Evolutionary conservation across 2,113 vertebrate genomes (phyloP), one percentile per base, ranked within the genome.

Genomic region (Lanius ludovicianus): DNA sequence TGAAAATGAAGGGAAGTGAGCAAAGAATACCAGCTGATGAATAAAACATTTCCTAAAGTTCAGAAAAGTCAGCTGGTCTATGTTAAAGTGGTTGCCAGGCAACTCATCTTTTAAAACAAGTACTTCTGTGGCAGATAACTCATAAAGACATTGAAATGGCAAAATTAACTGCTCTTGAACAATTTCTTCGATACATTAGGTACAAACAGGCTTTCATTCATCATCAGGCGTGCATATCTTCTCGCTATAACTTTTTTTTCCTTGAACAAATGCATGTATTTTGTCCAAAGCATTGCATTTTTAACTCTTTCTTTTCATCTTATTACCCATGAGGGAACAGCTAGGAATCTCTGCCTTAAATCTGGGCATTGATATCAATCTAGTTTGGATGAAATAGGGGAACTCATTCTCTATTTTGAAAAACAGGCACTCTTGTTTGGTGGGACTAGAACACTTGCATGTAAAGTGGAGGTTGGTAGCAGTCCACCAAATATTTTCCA

Each of bases 61-160:
- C 96, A 95, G 97, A 96, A 96, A 98, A 98, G 96, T 98, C 97
- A 97, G 97, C 95, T 94, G 95, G 87, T 94, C 94, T 93, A 95
- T 82, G 95, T 96, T 96, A 97, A 97, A 97, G 94, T 96, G 96
- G 98, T 98, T 98, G 97, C 97, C 96, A 97, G 96, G 98, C 97
- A 98, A 98, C 97, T 85, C 95, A 96, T 96, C 96, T 97, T 96
- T 97, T 95, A 97, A 96, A 96, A 82, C 95, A 96, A 97, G 94
- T 97, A 96, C 95, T 97, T 93, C 85, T 96, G 96, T 95, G 83
- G 96, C 96, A 96, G 97, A 98, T 97, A 97, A 97, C 96, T 97
- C 96, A 94, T 73, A 92, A 98, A 97, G 97, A 97, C 95, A 73
- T 86, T 73, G 96, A 95, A 96, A 93, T 95, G 93, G 97, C 89